Evolutionary conservation across 2,113 vertebrate genomes (phyloP), one percentile per base, ranked within the genome.

Genomic region (Deroptyus accipitrinus): DNA sequence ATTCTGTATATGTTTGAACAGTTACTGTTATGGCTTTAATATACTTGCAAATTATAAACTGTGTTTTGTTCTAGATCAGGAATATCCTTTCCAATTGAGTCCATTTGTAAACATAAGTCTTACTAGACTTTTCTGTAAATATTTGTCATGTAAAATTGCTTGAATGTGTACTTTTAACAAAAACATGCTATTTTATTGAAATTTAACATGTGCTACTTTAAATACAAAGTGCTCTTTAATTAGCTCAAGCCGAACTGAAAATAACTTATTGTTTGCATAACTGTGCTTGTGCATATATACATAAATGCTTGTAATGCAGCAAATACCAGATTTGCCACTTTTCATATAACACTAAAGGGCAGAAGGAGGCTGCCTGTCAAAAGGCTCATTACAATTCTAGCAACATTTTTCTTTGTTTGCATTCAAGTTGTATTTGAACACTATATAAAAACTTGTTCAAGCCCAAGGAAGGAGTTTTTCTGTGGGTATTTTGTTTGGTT

Each of bases 241-340:
- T 79, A 95, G 23, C 27, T 96, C 10, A 85, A 76, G 72, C 27
- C 39, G 48, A 86, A 90, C n/a, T 95, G 63, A 84, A 90, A 92
- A 62, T 77, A 88, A 66, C 41, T 77, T 27, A 51, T 8, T 66
- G 57, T 49, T 86, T 44, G 51, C 33, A 48, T 68, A 86, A 77
- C 69, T 86, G 66, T 3, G 1, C 42, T 48, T 67, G 9, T 78
- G 74, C 27, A 23, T 84, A n/a, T 72, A 74, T 68, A 54, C 25
- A 41, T 76, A 86, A 72, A 46, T 42, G 54, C 52, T 48, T 83
- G 28, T 12, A 73, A 76, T 52, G 44, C 33, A 79, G 63, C 62
- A 94, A 79, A 59, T 55, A 61, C 14, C 66, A 76, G 13, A n/a
- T 91, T 86, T 93, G 25, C 17, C 42, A 35, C 9, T 62, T 90